Evolutionary conservation across 2,113 vertebrate species (phyloP).

Genomic region (Acinonyx jubatus): DNA sequence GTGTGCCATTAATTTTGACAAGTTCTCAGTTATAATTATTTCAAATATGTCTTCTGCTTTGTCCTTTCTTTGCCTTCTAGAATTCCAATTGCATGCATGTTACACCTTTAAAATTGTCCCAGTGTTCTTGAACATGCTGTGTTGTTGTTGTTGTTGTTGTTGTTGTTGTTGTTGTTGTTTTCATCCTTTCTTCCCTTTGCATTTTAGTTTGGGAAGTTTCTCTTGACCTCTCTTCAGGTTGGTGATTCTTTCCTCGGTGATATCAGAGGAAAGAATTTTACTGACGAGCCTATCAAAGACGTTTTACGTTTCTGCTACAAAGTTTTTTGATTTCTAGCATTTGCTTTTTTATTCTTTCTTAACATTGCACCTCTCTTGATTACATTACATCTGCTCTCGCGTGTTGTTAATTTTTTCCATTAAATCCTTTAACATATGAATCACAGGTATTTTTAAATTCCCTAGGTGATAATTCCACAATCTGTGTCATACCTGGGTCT

Average conservation of each 20-base stretch:
- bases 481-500: neutral
- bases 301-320: neutral
- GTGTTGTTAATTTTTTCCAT: neutral
- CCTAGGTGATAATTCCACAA: neutral
- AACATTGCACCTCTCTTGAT: neutral
- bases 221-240: neutral
- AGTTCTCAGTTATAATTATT: neutral
- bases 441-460: neutral
- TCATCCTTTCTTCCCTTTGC: neutral
- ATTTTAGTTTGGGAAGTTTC: neutral
- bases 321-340: neutral
- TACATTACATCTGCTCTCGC: neutral
- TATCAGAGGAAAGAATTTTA: neutral
- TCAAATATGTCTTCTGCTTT: neutral
- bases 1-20: neutral
- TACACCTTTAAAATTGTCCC: neutral
- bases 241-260: neutral
- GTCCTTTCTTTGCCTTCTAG: neutral
- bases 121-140: neutral
- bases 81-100: neutral
- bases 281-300: neutral
- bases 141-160: no score
- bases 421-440: neutral
- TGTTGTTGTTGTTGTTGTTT: neutral
- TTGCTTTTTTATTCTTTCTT: neutral